Evolutionary conservation across 2,113 vertebrate species (phyloP).

Genomic region (Coreoperca whiteheadi): DNA sequence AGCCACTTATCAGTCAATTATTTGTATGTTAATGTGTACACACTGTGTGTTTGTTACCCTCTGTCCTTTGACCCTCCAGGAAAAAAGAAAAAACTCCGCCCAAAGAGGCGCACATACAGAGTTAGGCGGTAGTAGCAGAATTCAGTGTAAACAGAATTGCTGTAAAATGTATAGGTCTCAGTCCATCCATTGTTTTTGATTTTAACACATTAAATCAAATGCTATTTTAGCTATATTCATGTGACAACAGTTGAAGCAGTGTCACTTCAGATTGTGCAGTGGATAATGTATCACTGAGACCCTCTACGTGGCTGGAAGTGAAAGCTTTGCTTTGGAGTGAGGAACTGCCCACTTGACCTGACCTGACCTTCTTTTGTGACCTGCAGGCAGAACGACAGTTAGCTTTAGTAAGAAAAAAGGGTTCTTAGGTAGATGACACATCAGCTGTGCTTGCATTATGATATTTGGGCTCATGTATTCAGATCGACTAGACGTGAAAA

Average conservation of each 20-base stretch:
- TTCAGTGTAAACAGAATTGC: background rate
- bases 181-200: background rate
- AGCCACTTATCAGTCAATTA: background rate
- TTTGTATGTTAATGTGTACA: background rate
- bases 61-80: too few relatives aligned
- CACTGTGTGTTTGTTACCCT: background rate
- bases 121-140: background rate
- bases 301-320: background rate
- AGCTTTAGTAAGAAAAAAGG: too few relatives aligned
- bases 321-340: background rate
- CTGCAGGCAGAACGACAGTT: background rate
- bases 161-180: background rate
- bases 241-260: too few relatives aligned
- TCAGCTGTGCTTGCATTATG: too few relatives aligned
- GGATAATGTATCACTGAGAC: background rate
- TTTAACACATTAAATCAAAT: background rate
- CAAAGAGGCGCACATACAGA: background rate
- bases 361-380: background rate
- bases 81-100: background rate
- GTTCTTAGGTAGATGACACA: too few relatives aligned
- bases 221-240: too few relatives aligned
- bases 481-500: too few relatives aligned
- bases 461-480: too few relatives aligned
- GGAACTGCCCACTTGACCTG: background rate
- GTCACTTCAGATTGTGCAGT: background rate